Evolutionary conservation across 2,888 invertebrate species (phyloP), one percentile per base, ranked within the genome.

Genomic region (Chirona hameri): DNA sequence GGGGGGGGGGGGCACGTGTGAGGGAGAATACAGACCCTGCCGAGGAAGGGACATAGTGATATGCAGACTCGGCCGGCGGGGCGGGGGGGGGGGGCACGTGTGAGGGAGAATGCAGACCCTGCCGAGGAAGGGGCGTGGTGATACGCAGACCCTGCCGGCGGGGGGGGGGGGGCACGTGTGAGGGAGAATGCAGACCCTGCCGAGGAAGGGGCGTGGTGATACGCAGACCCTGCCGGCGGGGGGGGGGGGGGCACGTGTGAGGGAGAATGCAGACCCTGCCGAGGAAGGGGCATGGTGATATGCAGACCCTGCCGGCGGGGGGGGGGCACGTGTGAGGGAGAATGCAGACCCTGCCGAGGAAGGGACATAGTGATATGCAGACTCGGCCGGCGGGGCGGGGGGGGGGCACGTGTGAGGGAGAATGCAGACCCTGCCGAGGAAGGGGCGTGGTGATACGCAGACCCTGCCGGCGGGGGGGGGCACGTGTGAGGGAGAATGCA

Each of bases 181-280:
- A 7, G 39, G 39, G 39, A 39, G 39, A 39, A 84, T 65, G 39
- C 84, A 82, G 81, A 69, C n/a, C 60, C 9, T n/a, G 60, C 21
- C n/a, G n/a, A n/a, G n/a, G n/a, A n/a, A n/a, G n/a, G n/a, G n/a
- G 88, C 90, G 91, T 91, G 0, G 89, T 90, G 3, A 91, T 87
- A 84, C 87, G 89, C 69, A 91, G 85, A 5, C 87, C 88, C 89
- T 90, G 84, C 52, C 15, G 52, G 52, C 52, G 52, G 12, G 52
- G 18, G 52, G n/a, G n/a, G n/a, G n/a, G n/a, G 1, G 10, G 7
- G 52, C 52, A 52, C 15, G 52, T 52, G 15, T 1, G 39, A 7
- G 39, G 39, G 39, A 39, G 39, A 39, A 84, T 65, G 39, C 84
- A 82, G 81, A 69, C n/a, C 60, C 9, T n/a, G 60, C 21, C n/a